Percentiles rank a stretch among this genome's conserved stretches.
Conservation (phyloP, 2,113 vertebrate species). For the Gopherus evgoodei region DNA sequence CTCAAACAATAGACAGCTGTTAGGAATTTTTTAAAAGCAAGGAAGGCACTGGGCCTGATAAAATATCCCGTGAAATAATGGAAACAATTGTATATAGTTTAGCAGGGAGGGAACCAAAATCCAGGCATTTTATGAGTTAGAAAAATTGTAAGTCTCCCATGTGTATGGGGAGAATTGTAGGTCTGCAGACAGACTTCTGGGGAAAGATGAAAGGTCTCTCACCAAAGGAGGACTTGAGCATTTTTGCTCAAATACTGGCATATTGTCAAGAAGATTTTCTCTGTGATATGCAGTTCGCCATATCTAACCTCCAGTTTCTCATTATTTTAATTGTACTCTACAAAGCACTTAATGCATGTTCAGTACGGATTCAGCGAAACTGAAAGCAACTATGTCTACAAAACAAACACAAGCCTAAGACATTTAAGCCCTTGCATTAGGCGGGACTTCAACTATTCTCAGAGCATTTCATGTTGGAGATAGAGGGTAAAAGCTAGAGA, state of each 20-base stretch:
- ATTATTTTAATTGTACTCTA: background rate
- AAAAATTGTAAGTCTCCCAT: background rate
- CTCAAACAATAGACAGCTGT: background rate
- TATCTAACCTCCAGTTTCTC: background rate
- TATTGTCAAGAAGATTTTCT: conserved; percentile 3
- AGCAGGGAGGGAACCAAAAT: background rate
- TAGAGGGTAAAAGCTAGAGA: background rate
- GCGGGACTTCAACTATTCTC: background rate
- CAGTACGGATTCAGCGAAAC: background rate
- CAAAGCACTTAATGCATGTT: background rate
- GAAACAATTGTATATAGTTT: background rate
- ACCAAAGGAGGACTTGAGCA: background rate
- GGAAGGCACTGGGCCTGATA: background rate
- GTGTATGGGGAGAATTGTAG: background rate
- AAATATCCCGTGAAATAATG: background rate
- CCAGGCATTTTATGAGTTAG: background rate
- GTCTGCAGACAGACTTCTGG: background rate
- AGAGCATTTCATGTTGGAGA: background rate
- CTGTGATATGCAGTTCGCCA: background rate
- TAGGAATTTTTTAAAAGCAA: background rate
- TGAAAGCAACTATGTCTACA: background rate
- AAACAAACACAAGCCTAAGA: background rate
- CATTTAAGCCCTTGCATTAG: background rate
- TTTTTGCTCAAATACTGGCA: background rate
- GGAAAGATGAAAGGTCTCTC: background rate